Evolutionary conservation across 2,113 vertebrate genomes (phyloP).

Genomic region (Rhynchomys soricoides): DNA sequence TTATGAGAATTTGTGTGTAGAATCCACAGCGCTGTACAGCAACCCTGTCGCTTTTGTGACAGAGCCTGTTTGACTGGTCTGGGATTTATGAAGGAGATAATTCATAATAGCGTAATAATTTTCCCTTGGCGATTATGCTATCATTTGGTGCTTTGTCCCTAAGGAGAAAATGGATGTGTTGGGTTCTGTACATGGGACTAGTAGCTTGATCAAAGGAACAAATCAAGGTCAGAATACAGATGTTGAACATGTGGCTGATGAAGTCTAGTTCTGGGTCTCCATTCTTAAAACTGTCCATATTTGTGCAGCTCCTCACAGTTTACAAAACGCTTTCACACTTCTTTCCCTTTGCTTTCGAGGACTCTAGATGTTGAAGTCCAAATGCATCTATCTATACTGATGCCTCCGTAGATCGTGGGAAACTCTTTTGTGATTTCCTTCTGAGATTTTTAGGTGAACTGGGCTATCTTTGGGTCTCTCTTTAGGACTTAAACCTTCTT

Average conservation of each 20-base stretch:
- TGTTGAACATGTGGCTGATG: conserved; percentile 58
- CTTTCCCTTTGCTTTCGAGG: neutral
- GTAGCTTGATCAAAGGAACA: conserved; percentile 80
- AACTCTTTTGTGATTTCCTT: neutral
- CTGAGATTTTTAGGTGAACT: neutral
- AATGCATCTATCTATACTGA: neutral
- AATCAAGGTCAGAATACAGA: conserved; percentile 87
- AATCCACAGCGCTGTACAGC: conserved; percentile 77
- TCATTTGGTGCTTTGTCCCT: conserved; percentile 90
- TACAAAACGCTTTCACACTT: neutral
- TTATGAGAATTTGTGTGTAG: conserved; percentile 81
- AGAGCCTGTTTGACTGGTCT: conserved; percentile 84
- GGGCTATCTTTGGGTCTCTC: neutral
- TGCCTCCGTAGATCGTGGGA: neutral
- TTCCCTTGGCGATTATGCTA: conserved; percentile 89
- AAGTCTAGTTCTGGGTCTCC: conserved; percentile 53
- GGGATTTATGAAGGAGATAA: conserved; percentile 89
- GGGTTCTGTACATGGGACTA: conserved; percentile 86
- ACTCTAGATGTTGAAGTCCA: neutral
- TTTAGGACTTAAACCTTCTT: neutral
- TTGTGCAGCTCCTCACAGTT: neutral
- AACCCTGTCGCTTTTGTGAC: conserved; percentile 84
- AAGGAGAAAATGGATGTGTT: conserved; percentile 86
- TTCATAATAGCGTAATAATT: conserved; percentile 88
- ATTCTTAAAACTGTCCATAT: neutral